Evolutionary conservation across 2,113 vertebrate genomes (phyloP).

Genomic region (Microcebus ravelobensis): DNA sequence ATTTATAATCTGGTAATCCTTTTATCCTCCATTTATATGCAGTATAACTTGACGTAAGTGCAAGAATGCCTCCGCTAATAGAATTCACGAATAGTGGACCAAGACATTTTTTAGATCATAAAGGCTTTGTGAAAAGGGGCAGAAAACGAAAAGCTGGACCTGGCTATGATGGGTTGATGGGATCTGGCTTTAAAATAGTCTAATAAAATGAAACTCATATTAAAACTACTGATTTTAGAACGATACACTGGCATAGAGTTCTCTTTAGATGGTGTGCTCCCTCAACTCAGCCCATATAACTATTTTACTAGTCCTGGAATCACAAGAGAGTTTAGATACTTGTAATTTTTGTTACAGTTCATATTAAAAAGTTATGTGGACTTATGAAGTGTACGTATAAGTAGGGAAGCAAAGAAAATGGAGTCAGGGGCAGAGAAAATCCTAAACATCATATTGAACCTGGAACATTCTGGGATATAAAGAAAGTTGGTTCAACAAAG

Average conservation of each 20-base stretch:
- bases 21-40: constrained; percentile 91
- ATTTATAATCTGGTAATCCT: constrained; percentile 90
- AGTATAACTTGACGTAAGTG: constrained; percentile 88
- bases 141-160: background rate
- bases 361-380: constrained; percentile 57
- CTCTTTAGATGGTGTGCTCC: background rate
- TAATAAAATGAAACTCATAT: constrained; percentile 8
- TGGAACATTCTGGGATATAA: background rate
- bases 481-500: background rate
- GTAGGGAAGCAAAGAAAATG: background rate
- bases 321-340: constrained; percentile 47
- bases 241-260: background rate
- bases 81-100: constrained; percentile 84
- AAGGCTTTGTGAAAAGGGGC: constrained; percentile 75
- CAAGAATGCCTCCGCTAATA: constrained; percentile 86
- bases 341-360: constrained; percentile 48
- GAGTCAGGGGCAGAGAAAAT: background rate
- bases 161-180: constrained; percentile 17
- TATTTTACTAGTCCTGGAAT: constrained; percentile 40
- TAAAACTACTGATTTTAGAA: constrained; percentile 59
- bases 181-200: constrained; percentile 17
- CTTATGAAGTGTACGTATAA: background rate
- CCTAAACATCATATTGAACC: background rate
- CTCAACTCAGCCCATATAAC: background rate
- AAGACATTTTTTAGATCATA: constrained; percentile 86